phyloP scores from a whole-genome alignment of 1,140 invertebrate species.

The Aricia agestis region DNA sequence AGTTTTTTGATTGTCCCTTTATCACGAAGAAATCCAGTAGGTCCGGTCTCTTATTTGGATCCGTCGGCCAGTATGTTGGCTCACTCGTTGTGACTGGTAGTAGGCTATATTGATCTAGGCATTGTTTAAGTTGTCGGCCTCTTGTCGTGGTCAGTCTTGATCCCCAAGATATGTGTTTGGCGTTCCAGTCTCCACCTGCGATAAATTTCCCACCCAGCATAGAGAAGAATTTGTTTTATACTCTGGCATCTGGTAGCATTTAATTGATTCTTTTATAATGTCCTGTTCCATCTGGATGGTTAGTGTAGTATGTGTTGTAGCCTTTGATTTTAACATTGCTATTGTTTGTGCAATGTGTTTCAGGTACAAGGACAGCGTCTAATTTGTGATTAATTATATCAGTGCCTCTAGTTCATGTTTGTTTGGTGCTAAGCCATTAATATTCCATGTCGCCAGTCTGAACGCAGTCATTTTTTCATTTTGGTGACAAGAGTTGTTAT shows the following conservation, averaged over 20 bases:
- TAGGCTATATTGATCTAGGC: no score
- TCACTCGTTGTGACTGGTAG: neutral
- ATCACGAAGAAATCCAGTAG: neutral
- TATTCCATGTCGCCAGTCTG: slow-evolving; percentile 32
- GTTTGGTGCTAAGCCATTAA: slow-evolving; percentile 33
- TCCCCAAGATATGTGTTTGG: slow-evolving; percentile 28
- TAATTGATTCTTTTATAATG: no score
- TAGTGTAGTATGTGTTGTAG: slow-evolving; percentile 21
- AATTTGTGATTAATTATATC: slow-evolving; percentile 23
- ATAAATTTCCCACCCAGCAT: slow-evolving; percentile 25
- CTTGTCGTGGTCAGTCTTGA: neutral
- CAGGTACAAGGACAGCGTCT: slow-evolving; percentile 28
- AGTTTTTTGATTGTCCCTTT: neutral
- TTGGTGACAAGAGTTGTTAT: slow-evolving; percentile 29
- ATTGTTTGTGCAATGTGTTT: slow-evolving; percentile 26
- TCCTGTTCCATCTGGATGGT: slow-evolving; percentile 33
- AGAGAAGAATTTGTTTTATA: slow-evolving; percentile 15
- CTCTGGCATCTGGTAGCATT: no score
- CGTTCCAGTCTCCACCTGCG: slow-evolving; percentile 34
- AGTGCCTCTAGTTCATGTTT: slow-evolving; percentile 28
- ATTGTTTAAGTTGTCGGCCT: no score
- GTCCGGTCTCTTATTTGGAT: neutral
- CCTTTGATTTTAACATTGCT: slow-evolving; percentile 17
- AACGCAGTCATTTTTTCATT: slow-evolving; percentile 27
- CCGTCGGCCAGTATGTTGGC: neutral